Evolutionary conservation across 1,140 invertebrate species (phyloP).

Genomic region (Maniola jurtina): DNA sequence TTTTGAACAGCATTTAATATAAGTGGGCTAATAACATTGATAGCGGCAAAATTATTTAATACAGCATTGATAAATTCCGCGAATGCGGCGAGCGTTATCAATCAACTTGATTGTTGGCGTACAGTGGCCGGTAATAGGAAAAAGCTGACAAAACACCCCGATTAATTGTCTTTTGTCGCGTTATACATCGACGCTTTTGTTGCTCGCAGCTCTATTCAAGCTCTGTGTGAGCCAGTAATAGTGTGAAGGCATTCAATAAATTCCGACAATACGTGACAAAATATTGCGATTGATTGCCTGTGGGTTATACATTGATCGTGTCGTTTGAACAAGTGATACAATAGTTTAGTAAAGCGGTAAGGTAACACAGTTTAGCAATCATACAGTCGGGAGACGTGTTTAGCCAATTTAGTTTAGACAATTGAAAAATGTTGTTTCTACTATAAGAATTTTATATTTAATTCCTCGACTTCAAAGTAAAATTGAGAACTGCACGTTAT

Average conservation of each 20-base stretch:
- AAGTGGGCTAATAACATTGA: constrained; percentile 8
- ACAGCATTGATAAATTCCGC: constrained; percentile 25
- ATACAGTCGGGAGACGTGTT: not conserved
- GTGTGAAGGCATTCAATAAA: not conserved
- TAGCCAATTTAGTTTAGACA: too few relatives aligned
- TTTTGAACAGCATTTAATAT: too few relatives aligned
- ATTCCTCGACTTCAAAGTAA: too few relatives aligned
- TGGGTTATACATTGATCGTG: not conserved
- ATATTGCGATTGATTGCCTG: not conserved
- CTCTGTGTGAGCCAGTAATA: not conserved
- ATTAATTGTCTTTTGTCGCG: constrained; percentile 4
- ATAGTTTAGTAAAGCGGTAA: not conserved
- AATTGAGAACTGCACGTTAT: too few relatives aligned
- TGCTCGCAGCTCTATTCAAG: not conserved
- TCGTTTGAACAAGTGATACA: constrained; percentile 1
- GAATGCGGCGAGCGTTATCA: constrained; percentile 31
- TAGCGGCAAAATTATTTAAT: constrained; percentile 24
- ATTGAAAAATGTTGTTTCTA: too few relatives aligned
- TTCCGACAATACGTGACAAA: not conserved
- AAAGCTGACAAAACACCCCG: constrained; percentile 11
- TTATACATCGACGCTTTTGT: constrained; percentile 9
- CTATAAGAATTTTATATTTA: too few relatives aligned
- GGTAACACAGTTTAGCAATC: not conserved
- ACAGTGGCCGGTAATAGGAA: constrained; percentile 24
- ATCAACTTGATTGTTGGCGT: constrained; percentile 25